phyloP scores from a whole-genome alignment of 2,797 vertebrate genomes.

The Manis pentadactyla region DNA sequence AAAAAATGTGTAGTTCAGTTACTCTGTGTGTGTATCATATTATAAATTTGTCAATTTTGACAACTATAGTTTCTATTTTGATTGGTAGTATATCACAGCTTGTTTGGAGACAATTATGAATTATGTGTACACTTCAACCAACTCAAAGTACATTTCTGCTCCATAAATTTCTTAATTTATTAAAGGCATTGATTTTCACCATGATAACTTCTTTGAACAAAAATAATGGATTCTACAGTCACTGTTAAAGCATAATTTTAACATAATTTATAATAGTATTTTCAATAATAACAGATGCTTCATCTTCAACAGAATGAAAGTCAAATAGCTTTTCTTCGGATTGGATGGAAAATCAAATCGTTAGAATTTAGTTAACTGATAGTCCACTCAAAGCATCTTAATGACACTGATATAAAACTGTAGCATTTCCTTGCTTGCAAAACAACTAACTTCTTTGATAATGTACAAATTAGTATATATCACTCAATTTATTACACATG shows the following conservation, averaged over 20 bases:
- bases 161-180: background rate
- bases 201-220: background rate
- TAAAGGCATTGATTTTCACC: background rate
- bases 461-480: background rate
- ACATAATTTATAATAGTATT: background rate
- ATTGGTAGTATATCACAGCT: background rate
- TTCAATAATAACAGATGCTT: background rate
- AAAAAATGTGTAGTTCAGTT: background rate
- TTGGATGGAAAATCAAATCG: background rate
- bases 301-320: background rate
- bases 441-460: background rate
- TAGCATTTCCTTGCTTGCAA: background rate
- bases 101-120: background rate
- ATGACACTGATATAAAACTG: background rate
- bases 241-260: background rate
- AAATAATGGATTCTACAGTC: background rate
- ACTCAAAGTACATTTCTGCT: background rate
- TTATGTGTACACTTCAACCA: background rate
- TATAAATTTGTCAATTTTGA: background rate
- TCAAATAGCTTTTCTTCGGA: background rate
- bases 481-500: background rate
- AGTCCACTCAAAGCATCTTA: background rate
- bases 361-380: background rate
- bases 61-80: background rate
- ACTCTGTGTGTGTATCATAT: background rate